Evolutionary conservation across 2,113 vertebrate species (phyloP).

Genomic region (Notarius lentiginosus): DNA sequence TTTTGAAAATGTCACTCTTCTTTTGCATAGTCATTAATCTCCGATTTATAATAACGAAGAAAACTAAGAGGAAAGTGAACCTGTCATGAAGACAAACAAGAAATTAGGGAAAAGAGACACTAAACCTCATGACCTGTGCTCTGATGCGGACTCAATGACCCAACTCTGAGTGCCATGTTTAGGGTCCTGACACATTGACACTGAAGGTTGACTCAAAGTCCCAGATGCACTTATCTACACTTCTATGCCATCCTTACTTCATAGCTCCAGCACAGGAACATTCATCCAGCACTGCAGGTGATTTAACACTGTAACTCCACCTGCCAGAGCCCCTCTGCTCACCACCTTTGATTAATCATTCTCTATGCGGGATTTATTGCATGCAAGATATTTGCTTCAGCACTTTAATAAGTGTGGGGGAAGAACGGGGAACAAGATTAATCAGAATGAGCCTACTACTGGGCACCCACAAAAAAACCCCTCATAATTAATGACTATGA

Average conservation of each 20-base stretch:
- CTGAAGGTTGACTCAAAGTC: constrained; percentile 55
- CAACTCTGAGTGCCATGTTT: neutral
- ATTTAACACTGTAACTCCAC: constrained; percentile 73
- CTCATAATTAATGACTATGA: constrained; percentile 77
- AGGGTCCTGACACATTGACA: constrained; percentile 48
- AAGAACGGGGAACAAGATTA: constrained; percentile 70
- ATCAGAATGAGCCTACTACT: constrained; percentile 66
- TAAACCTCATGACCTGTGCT: constrained; percentile 50
- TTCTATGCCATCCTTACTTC: constrained; percentile 46
- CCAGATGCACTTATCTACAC: constrained; percentile 25
- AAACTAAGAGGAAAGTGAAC: neutral
- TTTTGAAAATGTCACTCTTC: constrained; percentile 8
- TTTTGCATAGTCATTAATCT: neutral
- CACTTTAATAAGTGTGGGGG: constrained; percentile 77
- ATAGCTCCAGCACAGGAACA: constrained; percentile 56
- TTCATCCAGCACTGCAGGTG: constrained; percentile 70
- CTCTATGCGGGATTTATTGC: constrained; percentile 76
- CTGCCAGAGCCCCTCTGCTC: constrained; percentile 70
- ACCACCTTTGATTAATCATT: constrained; percentile 77
- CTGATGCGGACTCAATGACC: constrained; percentile 63
- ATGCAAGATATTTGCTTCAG: constrained; percentile 78
- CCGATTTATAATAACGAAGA: neutral
- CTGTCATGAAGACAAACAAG: neutral
- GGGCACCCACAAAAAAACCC: constrained; percentile 59
- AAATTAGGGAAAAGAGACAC: neutral